phyloP scores from a whole-genome alignment of 2,113 vertebrate species.

The Puntigrus tetrazona region DNA sequence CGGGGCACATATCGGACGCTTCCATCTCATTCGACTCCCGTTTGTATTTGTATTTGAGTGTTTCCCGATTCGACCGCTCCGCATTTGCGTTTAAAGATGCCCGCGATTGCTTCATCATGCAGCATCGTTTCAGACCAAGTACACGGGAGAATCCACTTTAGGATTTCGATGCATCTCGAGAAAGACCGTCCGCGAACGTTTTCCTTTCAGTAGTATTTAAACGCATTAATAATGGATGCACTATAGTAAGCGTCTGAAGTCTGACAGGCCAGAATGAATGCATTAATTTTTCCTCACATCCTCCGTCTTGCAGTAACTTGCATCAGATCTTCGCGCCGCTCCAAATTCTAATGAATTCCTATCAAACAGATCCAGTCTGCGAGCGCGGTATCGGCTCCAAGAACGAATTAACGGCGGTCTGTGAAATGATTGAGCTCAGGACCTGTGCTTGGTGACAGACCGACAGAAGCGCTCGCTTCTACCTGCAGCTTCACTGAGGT shows the following conservation, averaged over 20 bases:
- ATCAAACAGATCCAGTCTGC: slow-evolving; percentile 30
- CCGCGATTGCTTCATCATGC: not conserved
- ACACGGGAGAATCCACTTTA: not conserved
- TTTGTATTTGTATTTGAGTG: not conserved
- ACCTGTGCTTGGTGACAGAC: slow-evolving; percentile 35
- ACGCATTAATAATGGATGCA: slow-evolving; percentile 7
- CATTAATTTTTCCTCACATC: slow-evolving; percentile 6
- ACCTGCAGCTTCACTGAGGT: slow-evolving; percentile 6
- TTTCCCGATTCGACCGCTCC: too few species aligned
- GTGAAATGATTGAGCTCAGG: not conserved
- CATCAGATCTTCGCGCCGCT: slow-evolving; percentile 37
- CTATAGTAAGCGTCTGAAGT: not conserved
- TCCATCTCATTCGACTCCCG: not conserved
- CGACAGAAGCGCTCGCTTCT: not conserved
- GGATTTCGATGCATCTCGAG: not conserved
- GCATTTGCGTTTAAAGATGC: not conserved
- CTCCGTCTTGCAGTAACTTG: slow-evolving; percentile 43
- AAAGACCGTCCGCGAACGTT: not conserved
- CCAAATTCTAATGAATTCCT: slow-evolving; percentile 31
- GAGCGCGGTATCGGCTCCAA: not conserved
- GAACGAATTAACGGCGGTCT: slow-evolving; percentile 6
- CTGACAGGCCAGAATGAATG: not conserved
- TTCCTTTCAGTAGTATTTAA: not conserved
- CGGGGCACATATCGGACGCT: too few species aligned
- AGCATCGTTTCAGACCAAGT: not conserved